These are phyloP conservation scores for Crypturellus tataupa DNA, from an alignment of 2,797 vertebrate species.

Conservation along the genomic window DNA sequence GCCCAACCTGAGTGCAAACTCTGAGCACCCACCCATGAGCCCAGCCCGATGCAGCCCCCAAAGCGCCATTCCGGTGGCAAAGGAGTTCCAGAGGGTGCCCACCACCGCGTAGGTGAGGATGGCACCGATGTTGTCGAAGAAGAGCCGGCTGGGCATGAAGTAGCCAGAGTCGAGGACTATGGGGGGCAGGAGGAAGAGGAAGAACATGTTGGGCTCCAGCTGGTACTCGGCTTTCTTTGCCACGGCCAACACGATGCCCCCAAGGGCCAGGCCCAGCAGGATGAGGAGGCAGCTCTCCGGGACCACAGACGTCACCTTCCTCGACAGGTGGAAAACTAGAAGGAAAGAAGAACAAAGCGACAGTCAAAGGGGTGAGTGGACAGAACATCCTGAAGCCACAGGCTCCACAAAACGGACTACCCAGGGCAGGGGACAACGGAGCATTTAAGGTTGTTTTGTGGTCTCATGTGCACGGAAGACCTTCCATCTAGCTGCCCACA, in stretches of 20 bases:
- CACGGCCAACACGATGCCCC: constrained; percentile 91
- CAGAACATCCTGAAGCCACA: not conserved
- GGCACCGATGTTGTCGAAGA: constrained; percentile 95
- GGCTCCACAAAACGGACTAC: not conserved
- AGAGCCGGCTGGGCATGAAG: constrained; percentile 95
- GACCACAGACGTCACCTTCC: constrained; percentile 92
- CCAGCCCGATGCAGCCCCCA: constrained; percentile 89
- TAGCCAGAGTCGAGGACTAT: constrained; percentile 95
- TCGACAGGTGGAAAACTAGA: constrained; percentile 93
- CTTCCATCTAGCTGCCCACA: not conserved
- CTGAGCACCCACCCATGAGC: constrained; percentile 86
- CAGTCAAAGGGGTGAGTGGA: not conserved
- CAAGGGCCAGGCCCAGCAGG: constrained; percentile 92
- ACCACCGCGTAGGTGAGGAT: constrained; percentile 94
- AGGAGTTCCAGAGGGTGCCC: constrained; percentile 96
- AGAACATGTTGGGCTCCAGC: constrained; percentile 95
- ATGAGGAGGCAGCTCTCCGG: constrained; percentile 96
- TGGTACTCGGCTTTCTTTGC: constrained; percentile 94
- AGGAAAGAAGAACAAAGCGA: constrained; percentile 49
- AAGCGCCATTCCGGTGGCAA: constrained; percentile 90
- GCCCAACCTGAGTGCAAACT: not conserved
- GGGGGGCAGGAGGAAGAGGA: constrained; percentile 95
- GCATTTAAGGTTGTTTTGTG: not conserved
- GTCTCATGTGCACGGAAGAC: not conserved
- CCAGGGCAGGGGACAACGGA: not conserved